Conservation (phyloP, 2,797 vertebrate species). For the Paramormyrops hopkinsi region DNA sequence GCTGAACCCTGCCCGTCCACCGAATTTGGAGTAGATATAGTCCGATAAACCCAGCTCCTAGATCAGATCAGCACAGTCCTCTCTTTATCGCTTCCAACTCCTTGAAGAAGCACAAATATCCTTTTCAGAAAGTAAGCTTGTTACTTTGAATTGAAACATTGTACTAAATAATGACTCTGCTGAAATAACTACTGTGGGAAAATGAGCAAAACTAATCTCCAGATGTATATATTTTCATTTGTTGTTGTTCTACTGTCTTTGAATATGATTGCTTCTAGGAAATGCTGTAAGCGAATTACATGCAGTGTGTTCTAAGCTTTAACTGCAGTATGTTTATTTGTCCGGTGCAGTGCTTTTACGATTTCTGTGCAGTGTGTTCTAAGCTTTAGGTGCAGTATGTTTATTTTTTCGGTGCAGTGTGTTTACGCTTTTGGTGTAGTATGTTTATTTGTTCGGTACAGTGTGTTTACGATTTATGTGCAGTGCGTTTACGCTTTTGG, state of each 20-base stretch:
- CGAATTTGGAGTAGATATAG: not conserved
- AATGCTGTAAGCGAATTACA: not conserved
- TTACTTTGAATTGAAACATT: conserved; percentile 16
- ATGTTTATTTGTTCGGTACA: not conserved
- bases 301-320: not conserved
- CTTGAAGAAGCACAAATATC: not conserved
- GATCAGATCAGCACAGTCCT: not conserved
- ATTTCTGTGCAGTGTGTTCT: not conserved
- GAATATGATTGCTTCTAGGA: not conserved
- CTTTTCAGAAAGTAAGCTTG: not conserved
- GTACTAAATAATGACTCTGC: not conserved
- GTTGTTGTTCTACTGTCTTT: not conserved
- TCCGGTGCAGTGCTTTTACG: not conserved
- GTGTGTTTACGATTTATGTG: not conserved
- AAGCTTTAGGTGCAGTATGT: not conserved
- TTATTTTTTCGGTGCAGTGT: not conserved
- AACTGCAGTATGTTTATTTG: not conserved
- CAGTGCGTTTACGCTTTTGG: not conserved
- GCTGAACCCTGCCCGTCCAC: not conserved
- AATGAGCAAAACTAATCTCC: not conserved
- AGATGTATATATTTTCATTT: conserved; percentile 2
- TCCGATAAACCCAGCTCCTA: not conserved
- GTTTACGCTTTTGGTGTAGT: not conserved
- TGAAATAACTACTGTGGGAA: not conserved
- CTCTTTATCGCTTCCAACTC: not conserved